A percentile compares a stretch with the other conserved stretches of the same genome.
These are phyloP conservation scores for Caranx melampygus DNA, from an alignment of 2,113 vertebrate species.

Conservation along the genomic window DNA sequence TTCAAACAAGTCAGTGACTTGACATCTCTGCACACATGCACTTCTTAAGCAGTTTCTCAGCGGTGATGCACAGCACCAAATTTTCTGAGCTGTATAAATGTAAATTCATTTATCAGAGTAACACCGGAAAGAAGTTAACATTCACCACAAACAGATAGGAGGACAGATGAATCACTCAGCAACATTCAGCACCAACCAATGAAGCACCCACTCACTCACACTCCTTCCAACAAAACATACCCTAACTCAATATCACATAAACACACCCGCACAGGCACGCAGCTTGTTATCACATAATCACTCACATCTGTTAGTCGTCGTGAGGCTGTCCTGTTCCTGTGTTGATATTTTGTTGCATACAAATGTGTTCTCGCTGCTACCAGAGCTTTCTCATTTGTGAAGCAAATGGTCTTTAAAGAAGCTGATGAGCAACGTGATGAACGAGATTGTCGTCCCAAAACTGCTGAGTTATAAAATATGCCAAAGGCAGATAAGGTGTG, in stretches of 20 bases:
- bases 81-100: neutral
- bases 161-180: constrained; percentile 33
- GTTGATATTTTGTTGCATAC: constrained; percentile 28
- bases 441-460: constrained; percentile 46
- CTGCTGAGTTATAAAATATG: constrained; percentile 62
- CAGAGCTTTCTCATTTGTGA: constrained; percentile 51
- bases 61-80: neutral
- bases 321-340: constrained; percentile 13
- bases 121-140: constrained; percentile 20
- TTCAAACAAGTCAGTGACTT: neutral
- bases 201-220: constrained; percentile 27
- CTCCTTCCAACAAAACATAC: neutral
- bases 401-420: constrained; percentile 45
- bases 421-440: constrained; percentile 53
- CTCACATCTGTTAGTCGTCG: constrained; percentile 18
- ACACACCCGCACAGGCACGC: neutral
- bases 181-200: constrained; percentile 18
- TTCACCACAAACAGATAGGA: constrained; percentile 27
- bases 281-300: constrained; percentile 24
- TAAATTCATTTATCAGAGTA: constrained; percentile 22
- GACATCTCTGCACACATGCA: neutral
- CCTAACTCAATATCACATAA: constrained; percentile 1
- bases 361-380: constrained; percentile 24
- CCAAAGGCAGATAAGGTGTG: constrained; percentile 29
- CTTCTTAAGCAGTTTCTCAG: neutral